Percentiles rank a stretch among this genome's conserved stretches.
These are phyloP conservation scores for Crepidodera aurea DNA, from an alignment of 2,888 invertebrate genomes.

Conservation along the genomic window DNA sequence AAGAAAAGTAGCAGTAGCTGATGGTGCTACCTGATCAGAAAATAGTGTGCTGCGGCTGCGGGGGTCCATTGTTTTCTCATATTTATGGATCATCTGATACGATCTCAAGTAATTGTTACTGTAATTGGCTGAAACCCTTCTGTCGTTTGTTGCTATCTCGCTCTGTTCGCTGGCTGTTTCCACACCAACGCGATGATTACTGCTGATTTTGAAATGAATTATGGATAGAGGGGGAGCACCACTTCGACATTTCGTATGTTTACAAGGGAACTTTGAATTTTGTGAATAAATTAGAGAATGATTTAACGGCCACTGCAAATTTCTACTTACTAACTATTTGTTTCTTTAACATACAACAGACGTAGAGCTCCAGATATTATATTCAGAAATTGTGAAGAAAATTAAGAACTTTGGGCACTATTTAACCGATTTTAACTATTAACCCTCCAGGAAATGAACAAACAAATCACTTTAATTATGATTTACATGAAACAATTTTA, in stretches of 20 bases:
- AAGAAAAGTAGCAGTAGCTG: not conserved
- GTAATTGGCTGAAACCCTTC: constrained; percentile 55
- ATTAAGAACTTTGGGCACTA: no score
- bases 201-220: constrained; percentile 13
- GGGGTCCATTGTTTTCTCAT: constrained; percentile 53
- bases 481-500: no score
- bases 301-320: no score
- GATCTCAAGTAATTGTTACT: constrained; percentile 59
- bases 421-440: no score
- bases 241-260: not conserved
- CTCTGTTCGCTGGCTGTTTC: not conserved
- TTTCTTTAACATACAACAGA: no score
- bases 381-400: no score
- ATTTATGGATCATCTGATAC: constrained; percentile 59
- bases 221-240: not conserved
- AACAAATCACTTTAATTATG: no score
- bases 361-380: no score
- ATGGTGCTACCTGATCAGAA: constrained; percentile 39
- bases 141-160: constrained; percentile 18
- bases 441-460: no score
- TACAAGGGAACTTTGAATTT: no score
- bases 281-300: no score
- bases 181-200: constrained; percentile 7
- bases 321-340: no score
- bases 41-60: constrained; percentile 38